These are phyloP conservation scores for Drosophila carrolli DNA, from an alignment of 1,140 invertebrate genomes.

Conservation along the genomic window DNA sequence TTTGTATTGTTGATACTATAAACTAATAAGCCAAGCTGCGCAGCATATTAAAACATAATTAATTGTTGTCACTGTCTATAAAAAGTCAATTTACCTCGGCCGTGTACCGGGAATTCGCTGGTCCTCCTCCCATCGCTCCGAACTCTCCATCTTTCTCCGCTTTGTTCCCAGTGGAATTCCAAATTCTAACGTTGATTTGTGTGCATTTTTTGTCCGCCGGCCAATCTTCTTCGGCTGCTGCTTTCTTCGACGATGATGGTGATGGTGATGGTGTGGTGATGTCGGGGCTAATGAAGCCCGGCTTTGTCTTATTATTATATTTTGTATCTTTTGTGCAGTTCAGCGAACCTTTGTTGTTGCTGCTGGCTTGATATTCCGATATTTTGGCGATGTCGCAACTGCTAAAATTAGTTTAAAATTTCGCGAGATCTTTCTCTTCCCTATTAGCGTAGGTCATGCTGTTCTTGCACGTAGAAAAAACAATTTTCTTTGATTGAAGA, in stretches of 20 bases:
- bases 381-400: conserved; percentile 74
- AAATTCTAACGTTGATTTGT: conserved; percentile 72
- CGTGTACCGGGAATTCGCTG: conserved; percentile 55
- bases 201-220: conserved; percentile 72
- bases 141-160: conserved; percentile 40
- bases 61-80: conserved; percentile 82
- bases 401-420: conserved; percentile 74
- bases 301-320: conserved; percentile 66
- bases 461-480: conserved; percentile 1
- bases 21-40: conserved; percentile 76
- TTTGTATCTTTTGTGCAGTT: conserved; percentile 77
- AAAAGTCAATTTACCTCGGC: conserved; percentile 74
- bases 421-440: conserved; percentile 19
- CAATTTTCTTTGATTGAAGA: too few species aligned
- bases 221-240: conserved; percentile 56
- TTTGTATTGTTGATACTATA: conserved; percentile 78
- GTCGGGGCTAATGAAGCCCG: conserved; percentile 42
- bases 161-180: conserved; percentile 61
- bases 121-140: conserved; percentile 1
- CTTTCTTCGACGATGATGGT: conserved; percentile 52
- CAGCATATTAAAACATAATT: conserved; percentile 82
- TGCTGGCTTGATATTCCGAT: conserved; percentile 36
- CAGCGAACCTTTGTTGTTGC: conserved; percentile 78
- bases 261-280: conserved; percentile 35
- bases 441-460: conserved; percentile 74